These are phyloP conservation scores for Bucco capensis DNA, from an alignment of 2,113 vertebrate genomes.

Conservation along the genomic window DNA sequence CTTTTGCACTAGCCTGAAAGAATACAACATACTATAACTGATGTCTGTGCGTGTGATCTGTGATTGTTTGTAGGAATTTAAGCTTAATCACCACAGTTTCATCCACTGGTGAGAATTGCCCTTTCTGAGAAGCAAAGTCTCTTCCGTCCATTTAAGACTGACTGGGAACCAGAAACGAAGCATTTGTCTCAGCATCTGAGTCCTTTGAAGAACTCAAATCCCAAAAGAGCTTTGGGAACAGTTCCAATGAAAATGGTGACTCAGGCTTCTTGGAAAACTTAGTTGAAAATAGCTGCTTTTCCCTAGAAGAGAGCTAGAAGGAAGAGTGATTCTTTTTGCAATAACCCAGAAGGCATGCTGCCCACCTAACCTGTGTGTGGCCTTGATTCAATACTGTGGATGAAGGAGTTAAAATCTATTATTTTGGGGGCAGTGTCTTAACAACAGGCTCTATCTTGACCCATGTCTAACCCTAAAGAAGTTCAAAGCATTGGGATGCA, in stretches of 20 bases:
- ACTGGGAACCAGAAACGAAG: neutral
- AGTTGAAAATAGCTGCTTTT: neutral
- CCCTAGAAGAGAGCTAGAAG: neutral
- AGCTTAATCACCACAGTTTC: neutral
- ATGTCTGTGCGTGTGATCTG: neutral
- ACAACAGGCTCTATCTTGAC: neutral
- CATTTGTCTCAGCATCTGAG: neutral
- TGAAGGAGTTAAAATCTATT: neutral
- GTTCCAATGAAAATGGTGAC: neutral
- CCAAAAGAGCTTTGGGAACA: neutral
- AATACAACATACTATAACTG: neutral
- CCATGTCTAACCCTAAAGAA: neutral
- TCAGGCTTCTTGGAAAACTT: neutral
- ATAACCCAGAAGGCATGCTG: neutral
- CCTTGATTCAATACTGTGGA: neutral
- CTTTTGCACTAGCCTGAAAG: neutral
- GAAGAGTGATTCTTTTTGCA: neutral
- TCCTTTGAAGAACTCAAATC: neutral
- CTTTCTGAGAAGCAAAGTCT: neutral
- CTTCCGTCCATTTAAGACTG: neutral
- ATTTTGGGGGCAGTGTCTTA: neutral
- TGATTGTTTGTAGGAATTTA: neutral
- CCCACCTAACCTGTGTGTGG: neutral
- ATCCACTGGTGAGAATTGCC: neutral
- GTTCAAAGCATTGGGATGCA: neutral